Percentiles rank a stretch among this genome's conserved stretches.
Conservation (phyloP, 2,888 invertebrate genomes). For the Calameuta pallipes region DNA sequence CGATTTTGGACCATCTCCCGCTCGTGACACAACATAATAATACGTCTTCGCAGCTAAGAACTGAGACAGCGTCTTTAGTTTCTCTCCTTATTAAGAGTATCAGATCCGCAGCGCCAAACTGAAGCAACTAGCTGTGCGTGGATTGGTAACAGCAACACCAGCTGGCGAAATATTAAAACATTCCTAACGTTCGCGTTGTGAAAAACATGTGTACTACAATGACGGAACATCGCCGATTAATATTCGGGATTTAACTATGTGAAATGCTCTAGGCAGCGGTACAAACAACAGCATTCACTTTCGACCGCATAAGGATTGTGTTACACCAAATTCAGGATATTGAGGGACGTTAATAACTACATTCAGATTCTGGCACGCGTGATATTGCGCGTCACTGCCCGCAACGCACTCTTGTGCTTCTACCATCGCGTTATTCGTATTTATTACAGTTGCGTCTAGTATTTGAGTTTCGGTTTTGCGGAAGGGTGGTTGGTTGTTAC, state of each 20-base stretch:
- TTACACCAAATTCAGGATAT: constrained; percentile 36
- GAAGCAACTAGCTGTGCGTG: too few species aligned
- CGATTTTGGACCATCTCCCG: too few species aligned
- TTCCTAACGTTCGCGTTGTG: constrained; percentile 15
- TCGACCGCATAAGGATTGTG: background rate
- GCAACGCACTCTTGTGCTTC: too few species aligned
- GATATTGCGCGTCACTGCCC: background rate
- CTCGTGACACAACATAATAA: too few species aligned
- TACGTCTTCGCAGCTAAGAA: too few species aligned
- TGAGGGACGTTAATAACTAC: constrained; percentile 28
- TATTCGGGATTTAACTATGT: constrained; percentile 46
- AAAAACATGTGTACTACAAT: constrained; percentile 3
- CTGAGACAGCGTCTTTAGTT: too few species aligned
- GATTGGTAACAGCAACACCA: constrained; percentile 5
- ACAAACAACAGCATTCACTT: background rate
- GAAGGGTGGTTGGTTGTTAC: too few species aligned
- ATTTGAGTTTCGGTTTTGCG: too few species aligned
- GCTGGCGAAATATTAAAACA: constrained; percentile 29
- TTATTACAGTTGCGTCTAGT: too few species aligned
- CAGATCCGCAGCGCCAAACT: too few species aligned
- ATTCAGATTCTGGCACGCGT: constrained; percentile 1
- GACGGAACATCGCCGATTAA: constrained; percentile 38
- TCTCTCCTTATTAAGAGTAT: too few species aligned
- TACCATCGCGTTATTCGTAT: too few species aligned
- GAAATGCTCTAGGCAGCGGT: constrained; percentile 35